Conservation (phyloP, 2,113 vertebrate genomes). For the Trogon surrucura region DNA sequence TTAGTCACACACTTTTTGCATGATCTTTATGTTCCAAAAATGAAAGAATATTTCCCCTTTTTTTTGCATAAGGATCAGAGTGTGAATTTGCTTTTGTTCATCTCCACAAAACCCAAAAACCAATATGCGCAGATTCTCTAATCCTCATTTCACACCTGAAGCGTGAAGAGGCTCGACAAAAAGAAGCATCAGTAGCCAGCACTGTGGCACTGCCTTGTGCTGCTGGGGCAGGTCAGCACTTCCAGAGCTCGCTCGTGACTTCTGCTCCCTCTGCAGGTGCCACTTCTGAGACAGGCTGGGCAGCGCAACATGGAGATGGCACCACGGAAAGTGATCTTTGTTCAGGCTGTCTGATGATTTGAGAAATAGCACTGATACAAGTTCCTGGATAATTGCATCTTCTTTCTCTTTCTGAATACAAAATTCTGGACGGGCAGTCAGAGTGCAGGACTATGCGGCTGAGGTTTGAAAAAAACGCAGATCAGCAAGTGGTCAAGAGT, state of each 20-base stretch:
- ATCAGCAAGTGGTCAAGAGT: background rate
- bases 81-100: constrained; percentile 77
- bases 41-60: constrained; percentile 68
- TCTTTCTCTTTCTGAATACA: background rate
- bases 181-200: constrained; percentile 42
- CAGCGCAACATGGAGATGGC: background rate
- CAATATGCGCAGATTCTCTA: constrained; percentile 74
- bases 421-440: background rate
- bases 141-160: constrained; percentile 79
- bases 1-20: constrained; percentile 78
- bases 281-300: background rate
- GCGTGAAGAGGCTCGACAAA: constrained; percentile 68
- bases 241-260: background rate
- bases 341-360: background rate
- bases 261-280: constrained; percentile 42
- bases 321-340: background rate
- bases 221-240: background rate
- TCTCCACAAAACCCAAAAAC: constrained; percentile 75
- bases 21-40: constrained; percentile 77
- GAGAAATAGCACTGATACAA: background rate
- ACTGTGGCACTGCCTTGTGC: background rate
- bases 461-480: background rate
- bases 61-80: constrained; percentile 70
- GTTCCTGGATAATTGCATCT: background rate
- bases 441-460: background rate